Evolutionary conservation across 2,888 invertebrate species (phyloP), one percentile per base, ranked within the genome.

Genomic region (Campoplex nolae): DNA sequence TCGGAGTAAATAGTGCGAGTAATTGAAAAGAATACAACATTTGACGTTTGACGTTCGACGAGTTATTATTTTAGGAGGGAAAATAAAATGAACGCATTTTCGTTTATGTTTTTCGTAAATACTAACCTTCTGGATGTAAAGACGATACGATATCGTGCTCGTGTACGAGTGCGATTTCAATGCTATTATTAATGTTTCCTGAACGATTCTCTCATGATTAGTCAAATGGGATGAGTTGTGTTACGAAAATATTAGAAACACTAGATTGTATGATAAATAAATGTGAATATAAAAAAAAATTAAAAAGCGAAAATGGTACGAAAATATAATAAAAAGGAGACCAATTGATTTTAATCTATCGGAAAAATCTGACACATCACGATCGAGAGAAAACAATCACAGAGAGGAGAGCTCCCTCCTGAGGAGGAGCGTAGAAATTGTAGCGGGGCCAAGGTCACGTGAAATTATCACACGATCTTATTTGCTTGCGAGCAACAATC

Each of bases 331-430:
- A n/a, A 68, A 68, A 78, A 51, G 23, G 38, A 56, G 54, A 76
- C 62, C 8, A 73, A 88, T 88, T 79, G 58, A 87, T 86, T 89
- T 83, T 86, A 88, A 89, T 82, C 88, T 78, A 86, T 71, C 45
- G 84, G 38, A 18, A 8, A 65, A 81, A 88, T 89, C 82, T 92
- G 91, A 92, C 92, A 92, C 89, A 92, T 92, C 89, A 89, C 89
- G 83, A 88, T 89, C 75, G 85, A 82, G 87, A 84, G 88, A 90
- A 91, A 92, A 92, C 90, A 91, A 90, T 90, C 88, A 88, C 88
- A 82, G 76, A 80, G 76, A 81, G 82, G 77, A 58, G 38, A 58
- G 38, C 45, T 73, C 62, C 83, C 68, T 51, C 84, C 32, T 48
- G 58, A 81, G 78, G 74, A 68, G 79, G 83, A 87, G 77, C n/a